phyloP scores from a whole-genome alignment of 2,888 invertebrate species.

The Xylophagus ater region DNA sequence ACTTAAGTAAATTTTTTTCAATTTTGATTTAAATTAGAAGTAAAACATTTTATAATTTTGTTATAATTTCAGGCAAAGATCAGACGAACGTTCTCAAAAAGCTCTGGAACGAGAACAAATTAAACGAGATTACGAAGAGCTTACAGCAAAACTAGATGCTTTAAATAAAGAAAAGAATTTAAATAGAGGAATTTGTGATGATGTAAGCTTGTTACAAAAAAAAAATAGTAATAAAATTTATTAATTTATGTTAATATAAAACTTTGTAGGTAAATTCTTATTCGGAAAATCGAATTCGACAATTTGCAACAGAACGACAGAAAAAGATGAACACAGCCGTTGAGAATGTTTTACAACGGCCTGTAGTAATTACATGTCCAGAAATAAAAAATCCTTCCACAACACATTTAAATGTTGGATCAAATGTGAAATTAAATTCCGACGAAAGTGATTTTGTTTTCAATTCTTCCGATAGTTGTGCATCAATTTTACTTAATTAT shows the following conservation, averaged over 20 bases:
- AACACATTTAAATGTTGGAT: constrained; percentile 3
- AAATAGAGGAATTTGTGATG: constrained; percentile 7
- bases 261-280: constrained; percentile 33
- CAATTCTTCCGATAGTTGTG: constrained; percentile 29
- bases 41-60: neutral
- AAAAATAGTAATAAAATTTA: neutral
- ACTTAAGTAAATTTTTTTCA: constrained; percentile 18
- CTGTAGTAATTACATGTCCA: constrained; percentile 33
- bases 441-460: constrained; percentile 12
- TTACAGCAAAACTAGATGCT: constrained; percentile 41
- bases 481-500: constrained; percentile 31
- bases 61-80: constrained; percentile 25
- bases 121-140: constrained; percentile 41
- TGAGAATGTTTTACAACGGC: constrained; percentile 36
- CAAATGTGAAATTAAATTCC: neutral
- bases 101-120: constrained; percentile 43
- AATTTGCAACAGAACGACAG: constrained; percentile 39
- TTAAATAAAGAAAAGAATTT: constrained; percentile 33
- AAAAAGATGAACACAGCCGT: constrained; percentile 43
- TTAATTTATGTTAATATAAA: neutral
- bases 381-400: constrained; percentile 19
- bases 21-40: no score
- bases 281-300: constrained; percentile 38
- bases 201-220: constrained; percentile 4
- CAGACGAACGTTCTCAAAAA: constrained; percentile 37